phyloP scores from a whole-genome alignment of 1,140 invertebrate species.

The Sitobion miscanthi region DNA sequence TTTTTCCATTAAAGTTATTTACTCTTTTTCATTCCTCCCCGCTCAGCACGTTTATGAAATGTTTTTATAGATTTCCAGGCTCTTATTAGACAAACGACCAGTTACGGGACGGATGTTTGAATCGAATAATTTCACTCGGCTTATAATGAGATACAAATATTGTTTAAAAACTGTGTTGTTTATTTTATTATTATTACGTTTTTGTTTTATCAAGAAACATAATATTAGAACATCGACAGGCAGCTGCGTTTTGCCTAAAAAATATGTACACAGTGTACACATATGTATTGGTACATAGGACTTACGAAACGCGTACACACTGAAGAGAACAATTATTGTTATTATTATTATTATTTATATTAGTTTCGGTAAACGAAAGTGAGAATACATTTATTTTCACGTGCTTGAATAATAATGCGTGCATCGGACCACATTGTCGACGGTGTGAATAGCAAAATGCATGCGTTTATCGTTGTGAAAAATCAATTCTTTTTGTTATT shows the following conservation, averaged over 20 bases:
- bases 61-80: not conserved
- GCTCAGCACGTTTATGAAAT: not conserved
- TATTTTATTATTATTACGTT: not conserved
- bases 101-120: not conserved
- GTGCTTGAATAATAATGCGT: constrained; percentile 9
- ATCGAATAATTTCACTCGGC: not conserved
- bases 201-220: not conserved
- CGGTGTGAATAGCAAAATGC: constrained; percentile 17
- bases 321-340: not conserved
- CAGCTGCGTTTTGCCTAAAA: not conserved
- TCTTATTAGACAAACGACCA: not conserved
- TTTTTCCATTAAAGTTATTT: constrained; percentile 3
- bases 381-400: not conserved
- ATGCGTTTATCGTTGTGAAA: not conserved
- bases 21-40: not conserved
- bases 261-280: too few relatives aligned
- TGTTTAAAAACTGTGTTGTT: not conserved
- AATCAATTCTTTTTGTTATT: constrained; percentile 40
- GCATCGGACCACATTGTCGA: constrained; percentile 24
- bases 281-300: not conserved
- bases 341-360: not conserved
- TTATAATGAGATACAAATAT: not conserved
- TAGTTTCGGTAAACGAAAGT: constrained; percentile 22
- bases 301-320: not conserved
- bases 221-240: not conserved